Evolutionary conservation across 2,113 vertebrate genomes (phyloP), one percentile per base, ranked within the genome.

Genomic region (Nannobrachium achirus): DNA sequence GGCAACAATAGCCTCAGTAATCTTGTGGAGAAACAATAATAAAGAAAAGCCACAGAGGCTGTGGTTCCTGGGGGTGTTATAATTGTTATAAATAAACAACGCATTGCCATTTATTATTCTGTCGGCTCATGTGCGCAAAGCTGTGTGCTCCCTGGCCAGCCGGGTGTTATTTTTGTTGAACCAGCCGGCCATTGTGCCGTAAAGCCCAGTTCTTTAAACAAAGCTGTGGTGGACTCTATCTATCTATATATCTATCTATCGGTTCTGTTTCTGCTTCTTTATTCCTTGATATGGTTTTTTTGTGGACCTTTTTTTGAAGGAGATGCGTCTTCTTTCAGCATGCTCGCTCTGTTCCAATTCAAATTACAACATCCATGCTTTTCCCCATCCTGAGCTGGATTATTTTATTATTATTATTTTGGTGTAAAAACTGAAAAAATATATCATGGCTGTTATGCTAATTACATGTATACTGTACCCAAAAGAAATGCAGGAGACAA

Each of bases 291-390:
- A 40, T 42, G 9, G 49, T 53, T 62, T 66, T 48, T 71, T 41
- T 74, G 62, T 78, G 77, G 79, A 75, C 63, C n/a, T n/a, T n/a
- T n/a, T n/a, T 82, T 61, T 67, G 56, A 60, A 71, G 75, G 68
- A 80, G 66, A 84, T 75, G 81, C 55, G 3, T 76, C 69, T 80
- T 82, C 69, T 79, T 78, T 85, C 71, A 67, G 86, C 76, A 81
- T 82, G 83, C 69, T 81, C 46, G 19, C 61, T 67, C 52, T 81
- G 48, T 73, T 69, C 25, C 63, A 72, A 11, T 79, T 63, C 8
- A 59, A 67, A 69, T 48, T 56, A 33, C 58, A 25, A 46, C 10
- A 59, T 53, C 63, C 40, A 58, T 81, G 67, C 60, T 73, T 20
- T 25, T 44, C 16, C 39, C n/a, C 8, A n/a, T 66, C 16, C 63